phyloP scores from a whole-genome alignment of 1,140 invertebrate species.

The Drosophila kohkoa region DNA sequence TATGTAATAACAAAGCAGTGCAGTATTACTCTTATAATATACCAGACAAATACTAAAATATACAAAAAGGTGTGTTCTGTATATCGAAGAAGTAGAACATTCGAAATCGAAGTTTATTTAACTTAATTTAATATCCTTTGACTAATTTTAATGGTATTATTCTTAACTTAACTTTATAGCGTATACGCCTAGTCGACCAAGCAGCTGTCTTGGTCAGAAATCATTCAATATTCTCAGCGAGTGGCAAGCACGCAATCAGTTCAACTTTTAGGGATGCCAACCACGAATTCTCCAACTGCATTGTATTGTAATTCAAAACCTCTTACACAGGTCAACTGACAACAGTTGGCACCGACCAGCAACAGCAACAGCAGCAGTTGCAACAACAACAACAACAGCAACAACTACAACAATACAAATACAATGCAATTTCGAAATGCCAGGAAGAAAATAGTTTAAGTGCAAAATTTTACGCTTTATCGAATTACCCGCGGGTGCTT shows the following conservation, averaged over 20 bases:
- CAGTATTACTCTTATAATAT: too few relatives aligned
- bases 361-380: conserved; percentile 49
- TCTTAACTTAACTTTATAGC: background rate
- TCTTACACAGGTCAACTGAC: conserved; percentile 61
- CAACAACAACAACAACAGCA: conserved; percentile 52
- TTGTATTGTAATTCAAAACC: conserved; percentile 61
- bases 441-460: conserved; percentile 79
- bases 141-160: background rate
- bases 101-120: too few relatives aligned
- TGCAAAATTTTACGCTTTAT: conserved; percentile 84
- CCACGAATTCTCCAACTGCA: conserved; percentile 31
- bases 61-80: too few relatives aligned
- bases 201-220: background rate
- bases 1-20: too few relatives aligned
- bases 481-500: conserved; percentile 82
- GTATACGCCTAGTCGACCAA: background rate
- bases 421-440: conserved; percentile 69
- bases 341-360: conserved; percentile 39
- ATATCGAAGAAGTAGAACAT: too few relatives aligned
- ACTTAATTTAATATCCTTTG: too few relatives aligned
- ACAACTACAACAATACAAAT: conserved; percentile 57
- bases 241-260: conserved; percentile 58
- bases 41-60: too few relatives aligned
- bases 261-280: conserved; percentile 49
- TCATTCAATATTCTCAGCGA: conserved; percentile 16